phyloP scores from a whole-genome alignment of 2,113 vertebrate species.

The Solea solea region DNA sequence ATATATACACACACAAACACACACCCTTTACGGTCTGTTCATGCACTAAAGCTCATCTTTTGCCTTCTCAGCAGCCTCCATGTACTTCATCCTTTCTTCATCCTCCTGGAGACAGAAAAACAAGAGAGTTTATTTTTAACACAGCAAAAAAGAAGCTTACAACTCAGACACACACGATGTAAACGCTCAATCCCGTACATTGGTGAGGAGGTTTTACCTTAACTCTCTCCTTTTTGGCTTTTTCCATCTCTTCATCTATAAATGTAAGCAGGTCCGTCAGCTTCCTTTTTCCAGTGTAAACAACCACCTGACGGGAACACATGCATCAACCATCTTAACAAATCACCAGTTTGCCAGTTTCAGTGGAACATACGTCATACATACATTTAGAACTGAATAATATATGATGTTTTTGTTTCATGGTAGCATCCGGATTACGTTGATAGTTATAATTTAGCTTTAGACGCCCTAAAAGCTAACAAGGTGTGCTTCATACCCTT shows the following conservation, averaged over 20 bases:
- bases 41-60: constrained; percentile 69
- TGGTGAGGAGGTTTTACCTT: constrained; percentile 60
- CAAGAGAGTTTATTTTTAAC: constrained; percentile 40
- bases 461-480: no score
- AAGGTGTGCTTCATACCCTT: constrained; percentile 59
- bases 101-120: constrained; percentile 74
- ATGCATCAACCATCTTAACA: neutral
- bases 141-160: neutral
- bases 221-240: constrained; percentile 74
- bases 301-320: constrained; percentile 62
- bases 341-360: neutral
- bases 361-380: no score
- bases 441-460: no score
- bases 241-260: constrained; percentile 74
- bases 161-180: constrained; percentile 5
- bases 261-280: constrained; percentile 74
- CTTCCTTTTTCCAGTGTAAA: constrained; percentile 72
- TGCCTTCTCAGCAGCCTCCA: constrained; percentile 66
- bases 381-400: no score
- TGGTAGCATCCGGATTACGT: no score
- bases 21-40: neutral
- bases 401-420: no score
- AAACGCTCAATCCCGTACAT: neutral
- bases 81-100: constrained; percentile 75
- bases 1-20: constrained; percentile 13